Base-by-base conservation (phyloP, 2,888 invertebrate genomes). In the Mesorhabditis sp. region DNA sequence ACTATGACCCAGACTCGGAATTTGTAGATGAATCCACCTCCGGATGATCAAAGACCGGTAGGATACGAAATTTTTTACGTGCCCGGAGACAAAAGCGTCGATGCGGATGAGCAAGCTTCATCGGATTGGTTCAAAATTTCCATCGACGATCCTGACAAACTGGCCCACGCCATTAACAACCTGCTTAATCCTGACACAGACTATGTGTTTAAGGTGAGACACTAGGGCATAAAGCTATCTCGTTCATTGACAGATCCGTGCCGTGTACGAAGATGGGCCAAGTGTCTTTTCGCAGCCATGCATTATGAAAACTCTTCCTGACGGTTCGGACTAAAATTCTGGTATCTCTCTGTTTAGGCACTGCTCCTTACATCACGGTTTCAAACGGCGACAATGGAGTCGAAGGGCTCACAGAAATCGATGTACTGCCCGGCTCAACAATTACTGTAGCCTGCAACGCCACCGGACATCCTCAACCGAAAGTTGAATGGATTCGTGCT, bases 201-300 rank as follows among this genome's bases (percentile, higher is more conserved):
- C 66, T 84, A 84, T 62, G 84, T 84, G 15, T 85, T 84, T 77
- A 84, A 84, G 70, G 58, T 50, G 58, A 50, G 58, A 10, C 58
- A 15, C 13, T 63, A n/a, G n/a, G n/a, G 7, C n/a, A n/a, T n/a
- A 50, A 63, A 15, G 41, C 63, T 15, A n/a, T 63, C 63, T 15
- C 15, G 28, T 28, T 28, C 28, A 28, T 28, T 28, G 28, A 28
- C n/a, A 50, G 58, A 85, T 84, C 67, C 73, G 84, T 15, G 84
- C 84, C 2, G 76, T 84, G 69, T 84, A 84, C 66, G 76, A 76
- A 5, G 82, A 81, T 68, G 84, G 84, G 2, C 84, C 84, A 5
- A 80, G 82, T n/a, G 82, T 84, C 13, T 84, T 84, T 76, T 84
- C 84, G 4, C 82, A 85, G 67, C 83, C 84, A n/a, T 84, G 84